A percentile compares a stretch with the other conserved stretches of the same genome.
Evolutionary conservation across 2,113 vertebrate species (phyloP).

Genomic region (Ailuropoda melanoleuca): DNA sequence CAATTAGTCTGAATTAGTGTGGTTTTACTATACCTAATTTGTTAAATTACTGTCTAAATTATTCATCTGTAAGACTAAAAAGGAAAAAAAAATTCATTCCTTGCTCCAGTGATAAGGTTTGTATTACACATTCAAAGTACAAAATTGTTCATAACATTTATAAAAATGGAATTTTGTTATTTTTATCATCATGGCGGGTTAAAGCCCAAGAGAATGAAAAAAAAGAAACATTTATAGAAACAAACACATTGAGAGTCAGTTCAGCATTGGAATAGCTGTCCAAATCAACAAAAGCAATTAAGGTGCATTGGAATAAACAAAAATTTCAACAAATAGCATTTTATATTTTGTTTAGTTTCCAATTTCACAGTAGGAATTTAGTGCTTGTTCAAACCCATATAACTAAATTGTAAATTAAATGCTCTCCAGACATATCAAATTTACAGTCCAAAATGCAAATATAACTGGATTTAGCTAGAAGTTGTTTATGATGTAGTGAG

Average conservation of each 20-base stretch:
- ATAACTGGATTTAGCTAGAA: constrained; percentile 11
- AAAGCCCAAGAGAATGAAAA: background rate
- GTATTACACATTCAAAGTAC: background rate
- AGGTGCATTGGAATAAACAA: background rate
- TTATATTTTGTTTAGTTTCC: constrained; percentile 53
- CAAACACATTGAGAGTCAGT: background rate
- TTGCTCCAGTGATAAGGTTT: background rate
- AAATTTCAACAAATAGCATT: constrained; percentile 35
- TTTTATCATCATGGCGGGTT: background rate
- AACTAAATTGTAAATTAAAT: constrained; percentile 47
- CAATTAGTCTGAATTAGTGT: constrained; percentile 54
- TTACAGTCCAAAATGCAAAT: constrained; percentile 38
- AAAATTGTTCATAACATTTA: background rate
- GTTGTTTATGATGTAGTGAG: background rate
- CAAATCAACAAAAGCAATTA: constrained; percentile 51
- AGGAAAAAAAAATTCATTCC: background rate
- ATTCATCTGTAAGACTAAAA: background rate
- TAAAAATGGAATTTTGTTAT: background rate
- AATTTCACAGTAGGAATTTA: constrained; percentile 49
- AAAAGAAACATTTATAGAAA: background rate
- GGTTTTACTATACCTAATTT: constrained; percentile 13
- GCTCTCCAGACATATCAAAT: background rate
- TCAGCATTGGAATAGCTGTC: background rate
- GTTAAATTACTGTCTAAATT: constrained; percentile 45
- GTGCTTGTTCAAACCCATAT: constrained; percentile 37